A percentile compares a stretch with the other conserved stretches of the same genome.
phyloP scores from a whole-genome alignment of 2,113 vertebrate genomes.

The Ahaetulla prasina region DNA sequence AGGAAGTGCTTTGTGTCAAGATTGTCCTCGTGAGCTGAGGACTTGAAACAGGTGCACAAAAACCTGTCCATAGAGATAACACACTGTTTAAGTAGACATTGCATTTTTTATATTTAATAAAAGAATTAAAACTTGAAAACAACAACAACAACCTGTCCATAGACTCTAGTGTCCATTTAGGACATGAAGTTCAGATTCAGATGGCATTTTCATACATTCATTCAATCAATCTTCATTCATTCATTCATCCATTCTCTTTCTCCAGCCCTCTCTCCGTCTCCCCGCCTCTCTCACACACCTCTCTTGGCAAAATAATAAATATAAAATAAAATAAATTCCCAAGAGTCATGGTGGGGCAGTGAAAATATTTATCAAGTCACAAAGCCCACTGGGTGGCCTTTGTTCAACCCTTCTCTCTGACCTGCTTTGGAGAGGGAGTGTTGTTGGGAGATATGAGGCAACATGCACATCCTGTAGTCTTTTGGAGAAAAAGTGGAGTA shows the following conservation, averaged over 20 bases:
- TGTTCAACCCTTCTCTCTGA: neutral
- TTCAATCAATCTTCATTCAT: too few species aligned
- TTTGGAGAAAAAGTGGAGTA: neutral
- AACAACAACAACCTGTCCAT: neutral
- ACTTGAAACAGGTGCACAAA: neutral
- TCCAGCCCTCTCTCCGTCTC: accelerated
- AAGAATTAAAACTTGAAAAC: too few species aligned
- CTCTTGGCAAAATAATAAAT: neutral
- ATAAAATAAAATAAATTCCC: neutral
- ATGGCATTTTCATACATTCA: neutral
- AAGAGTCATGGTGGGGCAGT: neutral
- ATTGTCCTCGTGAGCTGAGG: neutral
- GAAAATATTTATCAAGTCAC: neutral
- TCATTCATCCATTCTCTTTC: too few species aligned
- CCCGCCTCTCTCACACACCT: neutral
- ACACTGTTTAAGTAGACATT: too few species aligned
- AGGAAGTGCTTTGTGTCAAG: neutral
- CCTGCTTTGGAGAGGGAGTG: neutral
- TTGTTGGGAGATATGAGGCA: neutral
- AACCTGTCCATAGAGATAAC: neutral
- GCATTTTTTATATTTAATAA: too few species aligned
- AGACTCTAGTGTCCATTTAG: neutral
- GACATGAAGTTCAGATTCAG: neutral
- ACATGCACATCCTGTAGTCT: neutral
- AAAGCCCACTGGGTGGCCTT: neutral